Percentiles rank a stretch among this genome's conserved stretches.
These are phyloP conservation scores for Lagocephalus sceleratus DNA, from an alignment of 2,797 vertebrate genomes.

Conservation along the genomic window DNA sequence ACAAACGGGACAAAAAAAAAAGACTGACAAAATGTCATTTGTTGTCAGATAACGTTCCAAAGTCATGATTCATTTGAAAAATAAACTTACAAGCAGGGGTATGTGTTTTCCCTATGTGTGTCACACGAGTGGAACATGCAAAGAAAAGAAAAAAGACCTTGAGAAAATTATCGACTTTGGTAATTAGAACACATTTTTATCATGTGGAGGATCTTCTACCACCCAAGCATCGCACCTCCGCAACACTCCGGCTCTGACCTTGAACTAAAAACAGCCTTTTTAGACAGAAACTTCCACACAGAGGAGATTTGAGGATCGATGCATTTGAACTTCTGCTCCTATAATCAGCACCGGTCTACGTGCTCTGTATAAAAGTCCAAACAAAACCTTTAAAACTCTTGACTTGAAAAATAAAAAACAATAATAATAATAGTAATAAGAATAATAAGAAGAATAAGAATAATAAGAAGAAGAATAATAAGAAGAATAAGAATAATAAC, in stretches of 20 bases:
- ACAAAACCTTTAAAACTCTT: too few relatives aligned
- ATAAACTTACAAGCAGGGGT: conserved; percentile 33
- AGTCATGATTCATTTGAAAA: conserved; percentile 4
- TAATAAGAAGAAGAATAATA: too few relatives aligned
- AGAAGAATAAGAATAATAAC: too few relatives aligned
- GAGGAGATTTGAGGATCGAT: conserved; percentile 44
- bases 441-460: too few relatives aligned
- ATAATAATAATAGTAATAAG: too few relatives aligned
- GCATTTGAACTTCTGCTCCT: conserved; percentile 20
- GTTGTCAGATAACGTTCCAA: background rate
- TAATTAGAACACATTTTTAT: conserved; percentile 75
- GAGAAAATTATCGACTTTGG: conserved; percentile 62
- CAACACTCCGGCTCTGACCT: conserved; percentile 50
- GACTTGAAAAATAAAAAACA: too few relatives aligned
- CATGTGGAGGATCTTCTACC: conserved; percentile 51
- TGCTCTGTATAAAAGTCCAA: too few relatives aligned
- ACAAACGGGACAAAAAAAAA: background rate
- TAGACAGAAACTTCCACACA: conserved; percentile 26
- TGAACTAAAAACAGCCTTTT: conserved; percentile 61
- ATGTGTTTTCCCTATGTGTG: conserved; percentile 63
- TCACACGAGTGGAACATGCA: conserved; percentile 61
- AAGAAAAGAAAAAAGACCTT: conserved; percentile 55
- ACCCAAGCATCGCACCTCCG: conserved; percentile 45
- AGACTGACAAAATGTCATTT: background rate
- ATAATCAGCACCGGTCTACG: too few relatives aligned